phyloP scores from a whole-genome alignment of 2,113 vertebrate species.

The Gopherus evgoodei region DNA sequence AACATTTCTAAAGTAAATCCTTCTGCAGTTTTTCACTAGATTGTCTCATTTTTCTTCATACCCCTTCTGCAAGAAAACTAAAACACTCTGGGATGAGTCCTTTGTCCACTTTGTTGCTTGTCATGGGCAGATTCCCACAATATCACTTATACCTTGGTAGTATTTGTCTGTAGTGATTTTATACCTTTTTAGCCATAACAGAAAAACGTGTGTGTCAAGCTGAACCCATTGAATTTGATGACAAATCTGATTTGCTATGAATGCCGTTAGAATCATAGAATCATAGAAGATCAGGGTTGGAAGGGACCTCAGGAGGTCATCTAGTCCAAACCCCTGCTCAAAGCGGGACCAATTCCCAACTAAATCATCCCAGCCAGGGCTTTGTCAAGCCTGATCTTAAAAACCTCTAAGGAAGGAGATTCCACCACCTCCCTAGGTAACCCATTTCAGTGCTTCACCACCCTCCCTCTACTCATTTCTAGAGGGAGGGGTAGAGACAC shows the following conservation, averaged over 20 bases:
- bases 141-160: background rate
- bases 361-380: no score
- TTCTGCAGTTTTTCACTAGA: background rate
- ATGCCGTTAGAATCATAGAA: background rate
- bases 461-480: background rate
- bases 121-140: background rate
- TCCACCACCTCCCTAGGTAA: no score
- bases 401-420: no score
- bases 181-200: background rate
- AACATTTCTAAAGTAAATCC: background rate
- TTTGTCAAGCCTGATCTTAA: no score
- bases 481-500: rapidly evolving
- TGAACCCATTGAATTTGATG: background rate
- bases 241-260: background rate
- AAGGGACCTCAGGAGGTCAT: no score
- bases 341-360: no score
- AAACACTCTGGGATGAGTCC: background rate
- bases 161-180: background rate
- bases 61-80: background rate
- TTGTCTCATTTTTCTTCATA: background rate
- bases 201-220: background rate
- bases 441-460: no score
- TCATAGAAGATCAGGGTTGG: no score
- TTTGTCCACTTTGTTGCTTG: background rate
- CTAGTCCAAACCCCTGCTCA: no score